Evolutionary conservation across 2,797 vertebrate genomes (phyloP), one percentile per base, ranked within the genome.

Genomic region (Columba guinea): DNA sequence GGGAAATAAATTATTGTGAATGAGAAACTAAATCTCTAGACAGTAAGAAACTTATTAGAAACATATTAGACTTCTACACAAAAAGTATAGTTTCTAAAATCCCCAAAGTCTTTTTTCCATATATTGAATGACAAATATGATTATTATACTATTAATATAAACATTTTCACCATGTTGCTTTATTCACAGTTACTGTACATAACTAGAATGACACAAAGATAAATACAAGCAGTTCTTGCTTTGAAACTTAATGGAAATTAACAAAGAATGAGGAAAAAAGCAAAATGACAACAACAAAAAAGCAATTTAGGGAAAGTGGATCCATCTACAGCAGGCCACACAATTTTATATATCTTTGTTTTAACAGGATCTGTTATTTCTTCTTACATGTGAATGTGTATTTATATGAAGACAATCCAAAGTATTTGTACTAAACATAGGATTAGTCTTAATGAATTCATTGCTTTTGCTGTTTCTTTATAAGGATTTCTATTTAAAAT

Each of bases 401-500:
- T 81, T 93, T 77, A 13, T 41, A 32, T 41, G 51, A 82, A 62
- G 44, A 74, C 63, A 62, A 81, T 84, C 22, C 19, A 26, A 55
- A 92, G 34, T 52, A 30, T 82, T 46, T 51, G 21, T 23, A 15
- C 28, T 82, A 68, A 92, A 59, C 26, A 56, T 69, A 76, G 28
- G 22, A 60, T 87, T 81, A 75, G 27, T 83, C 53, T 58, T 58
- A 67, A 2, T 80, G 55, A 71, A 28, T 85, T 48, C 94, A 68
- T 56, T 84, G 19, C 10, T 92, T 87, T 46, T 77, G 35, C 22
- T 12, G 60, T 51, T 90, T 77, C 23, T 94, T 95, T 60, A n/a
- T 39, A 55, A 71, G 59, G 20, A 52, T 49, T 93, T 62, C 27
- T 73, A 7, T 60, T 94, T 93, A 93, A 96, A 95, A 86, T 83